These are phyloP conservation scores for Tympanoctomys barrerae DNA, from an alignment of 2,797 vertebrate species.

Conservation along the genomic window DNA sequence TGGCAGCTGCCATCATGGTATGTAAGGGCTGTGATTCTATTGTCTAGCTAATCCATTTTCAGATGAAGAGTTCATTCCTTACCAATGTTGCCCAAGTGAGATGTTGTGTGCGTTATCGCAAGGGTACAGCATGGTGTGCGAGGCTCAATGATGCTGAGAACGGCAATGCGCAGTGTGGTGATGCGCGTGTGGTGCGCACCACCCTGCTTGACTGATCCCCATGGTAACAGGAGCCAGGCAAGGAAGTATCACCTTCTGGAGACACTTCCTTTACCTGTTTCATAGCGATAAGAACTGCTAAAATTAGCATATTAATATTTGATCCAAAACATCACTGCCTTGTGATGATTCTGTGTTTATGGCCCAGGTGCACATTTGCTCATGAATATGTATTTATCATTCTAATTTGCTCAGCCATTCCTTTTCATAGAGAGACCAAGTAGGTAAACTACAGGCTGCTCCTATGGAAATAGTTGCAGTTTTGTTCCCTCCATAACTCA, in stretches of 20 bases:
- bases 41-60: slow-evolving; percentile 29
- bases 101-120: background rate
- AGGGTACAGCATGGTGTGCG: background rate
- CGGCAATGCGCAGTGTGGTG: background rate
- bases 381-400: slow-evolving; percentile 64
- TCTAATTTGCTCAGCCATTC: slow-evolving; percentile 60
- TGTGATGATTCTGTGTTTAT: slow-evolving; percentile 47
- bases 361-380: slow-evolving; percentile 41
- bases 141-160: background rate
- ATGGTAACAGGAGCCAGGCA: slow-evolving; percentile 29
- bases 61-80: background rate
- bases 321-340: slow-evolving; percentile 56
- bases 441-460: slow-evolving; percentile 7
- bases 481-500: background rate
- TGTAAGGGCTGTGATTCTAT: background rate
- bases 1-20: background rate
- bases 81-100: background rate
- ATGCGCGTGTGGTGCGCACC: background rate
- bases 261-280: slow-evolving; percentile 50
- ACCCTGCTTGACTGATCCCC: slow-evolving; percentile 6
- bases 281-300: slow-evolving; percentile 67
- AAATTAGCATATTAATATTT: slow-evolving; percentile 72
- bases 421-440: slow-evolving; percentile 17
- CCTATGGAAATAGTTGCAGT: background rate
- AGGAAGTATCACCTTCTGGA: slow-evolving; percentile 37